Percentiles rank a stretch among this genome's conserved stretches.
Evolutionary conservation across 2,113 vertebrate species (phyloP).

Genomic region (Oncorhynchus kisutch): DNA sequence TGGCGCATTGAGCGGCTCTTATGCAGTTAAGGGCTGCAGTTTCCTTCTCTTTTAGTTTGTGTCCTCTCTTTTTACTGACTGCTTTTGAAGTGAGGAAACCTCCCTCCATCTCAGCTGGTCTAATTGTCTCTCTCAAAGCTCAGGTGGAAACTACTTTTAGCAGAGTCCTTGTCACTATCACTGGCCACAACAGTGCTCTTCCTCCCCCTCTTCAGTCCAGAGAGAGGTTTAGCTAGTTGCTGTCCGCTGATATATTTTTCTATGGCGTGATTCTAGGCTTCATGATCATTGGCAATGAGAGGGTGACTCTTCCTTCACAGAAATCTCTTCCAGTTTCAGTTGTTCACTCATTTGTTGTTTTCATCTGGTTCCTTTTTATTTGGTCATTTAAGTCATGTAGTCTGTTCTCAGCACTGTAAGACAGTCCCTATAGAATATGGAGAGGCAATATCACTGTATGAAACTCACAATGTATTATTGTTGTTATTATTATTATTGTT

Average conservation of each 20-base stretch:
- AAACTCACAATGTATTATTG: conserved; percentile 82
- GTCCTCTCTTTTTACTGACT: conserved; percentile 10
- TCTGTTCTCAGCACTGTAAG: conserved; percentile 88
- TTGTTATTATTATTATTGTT: too few relatives aligned
- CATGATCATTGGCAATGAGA: conserved; percentile 67
- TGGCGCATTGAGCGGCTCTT: conserved; percentile 3
- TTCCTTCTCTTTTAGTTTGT: conserved; percentile 13
- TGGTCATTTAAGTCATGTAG: conserved; percentile 65
- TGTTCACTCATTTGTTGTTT: neutral
- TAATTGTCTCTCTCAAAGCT: conserved; percentile 43
- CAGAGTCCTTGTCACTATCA: conserved; percentile 21
- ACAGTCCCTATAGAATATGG: conserved; percentile 90
- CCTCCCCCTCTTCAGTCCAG: conserved; percentile 14
- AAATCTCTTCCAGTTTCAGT: conserved; percentile 34
- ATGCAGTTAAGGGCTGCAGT: conserved; percentile 7
- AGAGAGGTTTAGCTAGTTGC: conserved; percentile 17
- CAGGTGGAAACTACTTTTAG: conserved; percentile 49
- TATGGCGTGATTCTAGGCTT: conserved; percentile 57
- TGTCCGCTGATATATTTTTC: conserved; percentile 43
- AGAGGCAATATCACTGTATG: conserved; percentile 96
- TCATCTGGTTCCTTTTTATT: conserved; percentile 64
- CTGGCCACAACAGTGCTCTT: conserved; percentile 16
- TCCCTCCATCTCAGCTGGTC: conserved; percentile 23
- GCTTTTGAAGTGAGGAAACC: conserved; percentile 16
- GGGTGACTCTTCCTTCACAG: conserved; percentile 63